phyloP scores from a whole-genome alignment of 1,140 invertebrate species.

The Anthonomus grandis region DNA sequence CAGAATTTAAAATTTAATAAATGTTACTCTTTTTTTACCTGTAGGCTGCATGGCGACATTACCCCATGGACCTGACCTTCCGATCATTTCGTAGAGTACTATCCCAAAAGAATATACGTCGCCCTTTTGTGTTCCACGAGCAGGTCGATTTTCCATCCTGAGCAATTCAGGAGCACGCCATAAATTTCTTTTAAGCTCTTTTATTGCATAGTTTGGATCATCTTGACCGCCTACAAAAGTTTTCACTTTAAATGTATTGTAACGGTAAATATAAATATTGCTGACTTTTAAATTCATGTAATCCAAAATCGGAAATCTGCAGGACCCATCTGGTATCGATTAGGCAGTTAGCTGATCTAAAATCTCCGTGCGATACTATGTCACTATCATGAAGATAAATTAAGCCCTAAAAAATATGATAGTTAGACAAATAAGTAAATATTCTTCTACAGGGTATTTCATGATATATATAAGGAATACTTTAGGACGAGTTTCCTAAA shows the following conservation, averaged over 20 bases:
- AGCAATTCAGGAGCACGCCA: constrained; percentile 71
- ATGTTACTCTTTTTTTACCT: constrained; percentile 49
- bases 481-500: too few relatives aligned
- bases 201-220: constrained; percentile 51
- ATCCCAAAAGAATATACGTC: constrained; percentile 71
- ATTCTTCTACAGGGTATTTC: too few relatives aligned
- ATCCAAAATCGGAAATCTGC: constrained; percentile 74
- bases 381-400: constrained; percentile 76
- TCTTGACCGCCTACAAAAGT: constrained; percentile 53
- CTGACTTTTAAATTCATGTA: constrained; percentile 71
- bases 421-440: constrained; percentile 1
- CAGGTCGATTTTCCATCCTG: constrained; percentile 51
- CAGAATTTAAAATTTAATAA: not conserved
- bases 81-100: constrained; percentile 69
- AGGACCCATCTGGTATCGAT: constrained; percentile 78
- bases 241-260: not conserved
- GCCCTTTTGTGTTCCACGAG: constrained; percentile 67
- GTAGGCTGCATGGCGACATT: constrained; percentile 56
- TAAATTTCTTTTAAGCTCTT: constrained; percentile 53
- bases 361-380: constrained; percentile 71
- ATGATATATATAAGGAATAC: too few relatives aligned
- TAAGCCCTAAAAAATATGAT: constrained; percentile 54
- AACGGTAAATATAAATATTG: constrained; percentile 11
- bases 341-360: constrained; percentile 74
- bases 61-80: constrained; percentile 68